Base-by-base conservation (phyloP, 2,797 vertebrate species). In the Acanthornis magna region DNA sequence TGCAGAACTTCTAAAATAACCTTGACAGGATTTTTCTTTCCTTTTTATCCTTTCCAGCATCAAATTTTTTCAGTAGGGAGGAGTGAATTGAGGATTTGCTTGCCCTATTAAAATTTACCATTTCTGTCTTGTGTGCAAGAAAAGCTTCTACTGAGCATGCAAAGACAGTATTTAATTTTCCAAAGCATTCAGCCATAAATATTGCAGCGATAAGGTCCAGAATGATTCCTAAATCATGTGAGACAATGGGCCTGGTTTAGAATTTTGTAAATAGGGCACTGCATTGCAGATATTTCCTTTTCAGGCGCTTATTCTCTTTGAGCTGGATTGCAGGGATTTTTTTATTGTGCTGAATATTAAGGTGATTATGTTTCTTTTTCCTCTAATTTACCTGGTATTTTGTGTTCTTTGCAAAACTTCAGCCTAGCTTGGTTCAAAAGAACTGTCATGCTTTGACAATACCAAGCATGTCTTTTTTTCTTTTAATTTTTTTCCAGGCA, bases 401-500 rank as follows among this genome's bases (percentile, higher is more conserved):
- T 95, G 13, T 23, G 21, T 70, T 90, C 51, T 61, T 93, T 16
- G 25, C 40, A 47, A 63, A 84, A 70, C 6, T 91, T 61, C 43
- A 83, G 16, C 25, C 5, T 38, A n/a, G 27, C 63, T 60, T 86
- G 45, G 16, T 84, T 77, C 29, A 83, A 78, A 86, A 80, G 34
- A 50, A 22, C 40, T 62, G 61, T 83, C 25, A 43, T 6, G 11
- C 22, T 89, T 63, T 47, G 38, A 82, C 62, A 89, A 79, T 71
- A 68, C 9, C 36, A 58, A 27, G 6, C 34, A 45, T 47, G 13
- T 65, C 10, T 19, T 32, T 40, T 45, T 18, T 12, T 65, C 45
- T 21, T 20, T 25, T n/a, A 38, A 38, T 38, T 40, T 14, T n/a
- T 18, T 4, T 7, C 17, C 96, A 99, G 99, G 97, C 99, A 99